phyloP scores from a whole-genome alignment of 2,113 vertebrate species.

The Peromyscus maniculatus region DNA sequence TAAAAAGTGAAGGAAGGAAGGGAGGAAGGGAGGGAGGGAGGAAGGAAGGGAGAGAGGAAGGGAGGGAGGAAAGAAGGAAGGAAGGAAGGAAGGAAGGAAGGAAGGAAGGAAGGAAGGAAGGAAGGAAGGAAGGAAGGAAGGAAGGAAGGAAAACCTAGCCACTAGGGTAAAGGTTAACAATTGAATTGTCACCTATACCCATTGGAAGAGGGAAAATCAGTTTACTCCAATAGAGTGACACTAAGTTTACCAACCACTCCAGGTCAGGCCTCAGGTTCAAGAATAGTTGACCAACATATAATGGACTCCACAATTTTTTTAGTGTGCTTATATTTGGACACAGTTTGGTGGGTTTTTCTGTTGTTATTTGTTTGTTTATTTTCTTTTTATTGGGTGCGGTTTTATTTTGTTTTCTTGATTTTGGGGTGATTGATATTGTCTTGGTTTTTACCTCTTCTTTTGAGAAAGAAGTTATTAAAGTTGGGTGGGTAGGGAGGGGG shows the following conservation, averaged over 20 bases:
- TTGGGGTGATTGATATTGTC: not conserved
- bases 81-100: too few species aligned
- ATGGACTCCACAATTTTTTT: not conserved
- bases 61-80: too few species aligned
- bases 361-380: not conserved
- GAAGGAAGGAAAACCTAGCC: not conserved
- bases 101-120: too few species aligned
- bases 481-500: not conserved
- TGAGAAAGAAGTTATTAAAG: not conserved
- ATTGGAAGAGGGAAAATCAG: not conserved
- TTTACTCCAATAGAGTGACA: not conserved
- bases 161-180: not conserved
- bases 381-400: not conserved
- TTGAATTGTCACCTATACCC: not conserved
- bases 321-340: not conserved
- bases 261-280: not conserved
- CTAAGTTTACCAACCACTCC: not conserved
- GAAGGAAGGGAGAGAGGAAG: too few species aligned
- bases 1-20: not conserved
- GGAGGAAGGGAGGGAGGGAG: too few species aligned
- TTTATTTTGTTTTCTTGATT: not conserved
- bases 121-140: too few species aligned
- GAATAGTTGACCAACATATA: not conserved
- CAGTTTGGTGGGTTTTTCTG: not conserved
- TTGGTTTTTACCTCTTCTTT: not conserved